Percentiles rank a stretch among this genome's conserved stretches.
Evolutionary conservation across 2,888 invertebrate genomes (phyloP).

Genomic region (Eristalinus sepulchralis): DNA sequence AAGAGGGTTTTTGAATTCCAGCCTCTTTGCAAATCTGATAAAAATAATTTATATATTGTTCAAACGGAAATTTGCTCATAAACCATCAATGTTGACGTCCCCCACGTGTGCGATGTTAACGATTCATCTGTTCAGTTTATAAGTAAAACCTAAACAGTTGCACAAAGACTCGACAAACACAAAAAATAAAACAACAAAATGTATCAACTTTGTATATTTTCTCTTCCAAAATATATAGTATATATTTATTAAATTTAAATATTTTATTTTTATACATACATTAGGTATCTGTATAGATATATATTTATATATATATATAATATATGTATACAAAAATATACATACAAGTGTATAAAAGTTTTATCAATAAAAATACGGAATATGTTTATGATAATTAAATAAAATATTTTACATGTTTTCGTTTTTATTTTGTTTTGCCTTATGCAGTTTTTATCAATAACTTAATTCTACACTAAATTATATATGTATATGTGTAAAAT

Average conservation of each 20-base stretch:
- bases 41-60: too few relatives aligned
- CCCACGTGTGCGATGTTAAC: too few relatives aligned
- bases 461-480: constrained; percentile 48
- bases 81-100: too few relatives aligned
- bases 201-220: constrained; percentile 70
- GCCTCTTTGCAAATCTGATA: too few relatives aligned
- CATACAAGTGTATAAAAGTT: constrained; percentile 70
- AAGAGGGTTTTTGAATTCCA: too few relatives aligned
- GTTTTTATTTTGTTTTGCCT: constrained; percentile 3
- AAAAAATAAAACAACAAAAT: constrained; percentile 28
- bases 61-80: too few relatives aligned
- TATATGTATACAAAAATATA: constrained; percentile 71
- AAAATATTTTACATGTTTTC: constrained; percentile 66
- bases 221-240: constrained; percentile 70
- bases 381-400: constrained; percentile 66
- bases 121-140: too few relatives aligned
- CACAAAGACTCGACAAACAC: not conserved
- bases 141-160: not conserved
- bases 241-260: constrained; percentile 71
- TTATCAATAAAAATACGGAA: constrained; percentile 70
- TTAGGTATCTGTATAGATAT: constrained; percentile 70
- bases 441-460: constrained; percentile 27
- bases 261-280: constrained; percentile 67
- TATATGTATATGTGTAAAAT: constrained; percentile 51
- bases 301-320: constrained; percentile 63